A percentile compares a stretch with the other conserved stretches of the same genome.
Evolutionary conservation across 2,113 vertebrate genomes (phyloP).

Genomic region (Tenebrosternarchus preto): DNA sequence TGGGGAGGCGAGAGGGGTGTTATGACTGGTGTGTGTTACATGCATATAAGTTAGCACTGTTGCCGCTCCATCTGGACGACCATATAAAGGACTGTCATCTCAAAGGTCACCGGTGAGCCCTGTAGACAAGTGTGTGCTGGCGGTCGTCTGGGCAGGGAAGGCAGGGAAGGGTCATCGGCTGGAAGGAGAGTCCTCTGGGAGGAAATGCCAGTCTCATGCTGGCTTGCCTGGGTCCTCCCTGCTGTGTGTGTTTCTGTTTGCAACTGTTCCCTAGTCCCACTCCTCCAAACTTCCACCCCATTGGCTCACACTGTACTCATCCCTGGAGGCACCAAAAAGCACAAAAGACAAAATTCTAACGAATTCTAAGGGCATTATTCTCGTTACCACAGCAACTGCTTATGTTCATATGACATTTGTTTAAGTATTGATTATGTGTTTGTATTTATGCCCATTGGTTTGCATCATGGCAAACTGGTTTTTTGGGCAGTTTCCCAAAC

Average conservation of each 20-base stretch:
- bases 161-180: constrained; percentile 54
- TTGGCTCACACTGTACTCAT: constrained; percentile 34
- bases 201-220: constrained; percentile 66
- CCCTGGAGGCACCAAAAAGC: constrained; percentile 34
- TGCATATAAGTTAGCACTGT: constrained; percentile 70
- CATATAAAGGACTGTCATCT: constrained; percentile 80
- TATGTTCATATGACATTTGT: constrained; percentile 3
- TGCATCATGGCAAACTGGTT: constrained; percentile 1
- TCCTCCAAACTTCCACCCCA: constrained; percentile 8
- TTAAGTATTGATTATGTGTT: constrained; percentile 5
- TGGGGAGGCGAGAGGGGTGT: constrained; percentile 67
- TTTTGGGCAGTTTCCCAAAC: constrained; percentile 10
- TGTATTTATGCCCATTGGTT: background rate
- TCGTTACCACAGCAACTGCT: constrained; percentile 27
- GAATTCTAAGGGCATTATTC: background rate
- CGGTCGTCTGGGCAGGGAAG: constrained; percentile 66
- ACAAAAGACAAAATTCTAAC: constrained; percentile 13
- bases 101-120: constrained; percentile 78
- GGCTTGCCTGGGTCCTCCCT: constrained; percentile 57
- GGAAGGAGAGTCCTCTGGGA: constrained; percentile 48
- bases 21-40: constrained; percentile 82
- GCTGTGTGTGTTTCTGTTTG: constrained; percentile 58
- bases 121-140: constrained; percentile 79
- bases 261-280: constrained; percentile 19
- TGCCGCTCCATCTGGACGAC: constrained; percentile 68